These are phyloP conservation scores for Sclerurus mexicanus DNA, from an alignment of 2,113 vertebrate species.

Conservation along the genomic window DNA sequence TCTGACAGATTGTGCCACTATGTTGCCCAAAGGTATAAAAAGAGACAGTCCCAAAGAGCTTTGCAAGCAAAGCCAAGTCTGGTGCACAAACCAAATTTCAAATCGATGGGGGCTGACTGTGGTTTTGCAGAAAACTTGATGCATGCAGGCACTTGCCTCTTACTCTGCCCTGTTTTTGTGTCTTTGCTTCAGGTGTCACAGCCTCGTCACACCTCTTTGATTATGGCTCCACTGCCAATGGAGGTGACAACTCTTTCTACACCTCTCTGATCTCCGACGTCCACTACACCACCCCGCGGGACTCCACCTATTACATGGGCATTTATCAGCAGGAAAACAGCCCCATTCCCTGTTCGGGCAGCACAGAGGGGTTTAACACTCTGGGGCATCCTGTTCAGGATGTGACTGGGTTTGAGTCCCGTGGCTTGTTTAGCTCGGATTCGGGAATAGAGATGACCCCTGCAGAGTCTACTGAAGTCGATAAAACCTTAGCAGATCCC, in stretches of 20 bases:
- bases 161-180: not conserved
- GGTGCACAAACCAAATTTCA: not conserved
- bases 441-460: slow-evolving; percentile 90
- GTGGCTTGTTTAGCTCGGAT: slow-evolving; percentile 83
- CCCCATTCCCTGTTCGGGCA: slow-evolving; percentile 50
- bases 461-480: slow-evolving; percentile 78
- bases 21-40: not conserved
- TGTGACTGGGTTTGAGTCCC: slow-evolving; percentile 76
- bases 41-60: not conserved
- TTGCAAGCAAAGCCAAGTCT: not conserved
- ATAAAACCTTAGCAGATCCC: slow-evolving; percentile 81
- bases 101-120: not conserved
- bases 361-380: slow-evolving; percentile 63
- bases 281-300: slow-evolving; percentile 72
- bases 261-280: slow-evolving; percentile 88
- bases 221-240: slow-evolving; percentile 66
- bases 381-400: slow-evolving; percentile 68
- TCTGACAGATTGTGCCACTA: not conserved
- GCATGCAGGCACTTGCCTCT: not conserved
- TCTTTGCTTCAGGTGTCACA: slow-evolving; percentile 75
- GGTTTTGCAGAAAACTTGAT: not conserved
- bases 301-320: slow-evolving; percentile 84
- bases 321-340: slow-evolving; percentile 77
- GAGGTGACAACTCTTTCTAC: slow-evolving; percentile 83
- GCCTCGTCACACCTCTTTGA: slow-evolving; percentile 51